A percentile compares a stretch with the other conserved stretches of the same genome.
Conservation (phyloP, 2,888 invertebrate species). For the Spodoptera littoralis region DNA sequence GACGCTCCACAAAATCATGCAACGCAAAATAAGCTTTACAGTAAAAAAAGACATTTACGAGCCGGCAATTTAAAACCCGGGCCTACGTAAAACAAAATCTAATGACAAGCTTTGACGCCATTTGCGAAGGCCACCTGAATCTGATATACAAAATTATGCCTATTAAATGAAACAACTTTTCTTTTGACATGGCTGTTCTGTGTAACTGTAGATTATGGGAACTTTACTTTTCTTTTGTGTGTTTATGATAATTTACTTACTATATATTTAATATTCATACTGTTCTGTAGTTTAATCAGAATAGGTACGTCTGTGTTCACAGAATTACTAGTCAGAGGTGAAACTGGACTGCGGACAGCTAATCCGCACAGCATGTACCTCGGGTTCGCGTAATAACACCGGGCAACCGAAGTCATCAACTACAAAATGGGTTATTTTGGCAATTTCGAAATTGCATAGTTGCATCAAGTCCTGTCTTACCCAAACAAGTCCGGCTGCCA, state of each 20-base stretch:
- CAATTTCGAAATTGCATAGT: too few relatives aligned
- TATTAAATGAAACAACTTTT: slow-evolving; percentile 41
- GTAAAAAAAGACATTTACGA: slow-evolving; percentile 38
- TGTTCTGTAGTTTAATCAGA: too few relatives aligned
- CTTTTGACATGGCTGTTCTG: slow-evolving; percentile 17
- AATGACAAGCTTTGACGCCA: slow-evolving; percentile 56
- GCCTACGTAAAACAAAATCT: slow-evolving; percentile 48
- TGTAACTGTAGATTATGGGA: slow-evolving; percentile 14
- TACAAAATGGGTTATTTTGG: too few relatives aligned
- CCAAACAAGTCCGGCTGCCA: too few relatives aligned
- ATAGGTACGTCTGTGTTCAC: too few relatives aligned
- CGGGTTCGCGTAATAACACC: too few relatives aligned
- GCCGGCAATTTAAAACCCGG: slow-evolving; percentile 46
- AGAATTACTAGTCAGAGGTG: too few relatives aligned
- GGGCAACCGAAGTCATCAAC: too few relatives aligned
- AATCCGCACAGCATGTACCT: too few relatives aligned
- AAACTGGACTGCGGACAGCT: too few relatives aligned
- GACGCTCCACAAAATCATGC: slow-evolving; percentile 11
- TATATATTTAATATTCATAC: too few relatives aligned
- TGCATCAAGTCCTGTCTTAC: too few relatives aligned
- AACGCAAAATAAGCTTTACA: slow-evolving; percentile 32
- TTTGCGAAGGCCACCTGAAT: slow-evolving; percentile 47
- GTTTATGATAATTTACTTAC: slow-evolving; percentile 5
- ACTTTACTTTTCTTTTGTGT: background rate
- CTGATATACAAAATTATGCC: slow-evolving; percentile 52